phyloP scores from a whole-genome alignment of 2,113 vertebrate genomes.

The Lathamus discolor region DNA sequence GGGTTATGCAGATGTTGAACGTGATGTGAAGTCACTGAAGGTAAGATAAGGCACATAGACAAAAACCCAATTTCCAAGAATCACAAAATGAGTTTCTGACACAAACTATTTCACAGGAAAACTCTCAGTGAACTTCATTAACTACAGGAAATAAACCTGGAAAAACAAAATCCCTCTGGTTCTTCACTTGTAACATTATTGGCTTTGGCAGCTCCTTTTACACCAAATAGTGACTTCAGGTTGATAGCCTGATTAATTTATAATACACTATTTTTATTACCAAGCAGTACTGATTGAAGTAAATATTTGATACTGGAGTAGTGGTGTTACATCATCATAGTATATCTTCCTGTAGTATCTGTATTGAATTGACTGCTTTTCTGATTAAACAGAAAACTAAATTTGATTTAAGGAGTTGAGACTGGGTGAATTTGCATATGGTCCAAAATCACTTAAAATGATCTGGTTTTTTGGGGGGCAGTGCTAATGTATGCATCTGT shows the following conservation, averaged over 20 bases:
- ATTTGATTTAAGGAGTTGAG: neutral
- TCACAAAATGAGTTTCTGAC: neutral
- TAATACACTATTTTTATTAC: neutral
- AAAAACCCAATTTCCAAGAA: neutral
- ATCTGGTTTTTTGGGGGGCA: neutral
- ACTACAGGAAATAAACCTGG: neutral
- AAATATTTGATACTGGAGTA: neutral
- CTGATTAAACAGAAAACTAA: neutral
- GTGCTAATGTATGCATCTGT: neutral
- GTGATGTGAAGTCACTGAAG: neutral
- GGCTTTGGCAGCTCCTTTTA: neutral
- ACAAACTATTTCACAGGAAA: neutral
- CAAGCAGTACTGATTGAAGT: neutral
- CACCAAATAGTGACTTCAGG: neutral
- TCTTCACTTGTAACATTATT: neutral
- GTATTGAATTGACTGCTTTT: neutral
- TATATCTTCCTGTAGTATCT: neutral
- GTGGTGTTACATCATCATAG: neutral
- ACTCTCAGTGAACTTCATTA: neutral
- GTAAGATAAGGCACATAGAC: too few relatives aligned
- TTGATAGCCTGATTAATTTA: neutral
- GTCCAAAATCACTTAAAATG: neutral
- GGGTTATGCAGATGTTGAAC: fast-evolving
- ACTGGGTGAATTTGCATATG: neutral
- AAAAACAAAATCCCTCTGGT: neutral